Conservation (phyloP, 2,797 vertebrate genomes). For the Amblyraja radiata region DNA sequence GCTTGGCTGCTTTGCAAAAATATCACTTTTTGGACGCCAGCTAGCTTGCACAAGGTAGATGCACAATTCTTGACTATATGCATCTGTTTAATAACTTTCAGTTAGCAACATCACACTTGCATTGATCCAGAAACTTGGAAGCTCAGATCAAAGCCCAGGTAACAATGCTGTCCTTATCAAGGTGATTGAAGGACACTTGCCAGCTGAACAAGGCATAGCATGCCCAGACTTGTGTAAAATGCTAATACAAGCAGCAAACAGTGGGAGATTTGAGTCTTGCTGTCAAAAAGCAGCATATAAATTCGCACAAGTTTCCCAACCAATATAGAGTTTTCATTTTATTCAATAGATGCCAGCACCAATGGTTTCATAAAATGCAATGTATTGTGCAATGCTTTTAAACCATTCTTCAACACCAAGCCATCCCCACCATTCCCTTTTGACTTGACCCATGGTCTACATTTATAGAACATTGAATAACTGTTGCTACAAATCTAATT, state of each 20-base stretch:
- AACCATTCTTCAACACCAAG: not conserved
- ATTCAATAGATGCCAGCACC: not conserved
- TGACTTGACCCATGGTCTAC: not conserved
- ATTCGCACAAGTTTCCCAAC: not conserved
- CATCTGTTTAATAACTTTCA: not conserved
- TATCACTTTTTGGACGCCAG: not conserved
- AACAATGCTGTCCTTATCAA: not conserved
- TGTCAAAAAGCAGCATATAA: not conserved
- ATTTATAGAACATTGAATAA: not conserved
- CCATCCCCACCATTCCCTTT: not conserved
- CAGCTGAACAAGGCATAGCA: not conserved
- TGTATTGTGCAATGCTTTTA: not conserved
- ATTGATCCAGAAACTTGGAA: not conserved
- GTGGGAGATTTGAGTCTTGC: not conserved
- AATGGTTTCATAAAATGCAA: not conserved
- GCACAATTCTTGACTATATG: not conserved
- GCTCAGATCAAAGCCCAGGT: not conserved
- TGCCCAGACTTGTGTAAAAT: not conserved
- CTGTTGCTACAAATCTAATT: too few relatives aligned
- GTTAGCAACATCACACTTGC: not conserved
- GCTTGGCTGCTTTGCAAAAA: slow-evolving; percentile 4
- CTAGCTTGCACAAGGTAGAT: not conserved
- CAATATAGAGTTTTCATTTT: not conserved
- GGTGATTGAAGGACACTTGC: not conserved
- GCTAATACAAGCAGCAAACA: not conserved